Conservation (phyloP, 1,140 invertebrate species). For the Ephestia elutella region DNA sequence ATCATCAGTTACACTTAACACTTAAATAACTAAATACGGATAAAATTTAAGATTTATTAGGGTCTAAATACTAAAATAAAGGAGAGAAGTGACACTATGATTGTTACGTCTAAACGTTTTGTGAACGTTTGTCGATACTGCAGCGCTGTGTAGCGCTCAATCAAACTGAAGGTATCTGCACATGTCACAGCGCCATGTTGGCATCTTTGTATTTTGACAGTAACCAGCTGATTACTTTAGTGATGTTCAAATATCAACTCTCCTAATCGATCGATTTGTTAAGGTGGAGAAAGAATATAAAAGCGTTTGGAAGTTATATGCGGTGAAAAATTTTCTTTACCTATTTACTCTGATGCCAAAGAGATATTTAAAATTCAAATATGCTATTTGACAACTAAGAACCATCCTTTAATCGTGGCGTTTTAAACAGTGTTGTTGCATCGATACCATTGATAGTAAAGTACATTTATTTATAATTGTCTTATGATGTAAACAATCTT, state of each 20-base stretch:
- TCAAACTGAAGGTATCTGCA: conserved; percentile 55
- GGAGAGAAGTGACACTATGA: conserved; percentile 67
- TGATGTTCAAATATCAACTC: conserved; percentile 23
- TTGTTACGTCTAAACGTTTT: conserved; percentile 70
- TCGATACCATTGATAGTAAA: too few species aligned
- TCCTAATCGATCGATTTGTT: too few species aligned
- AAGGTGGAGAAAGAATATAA: too few species aligned
- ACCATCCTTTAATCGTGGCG: too few species aligned
- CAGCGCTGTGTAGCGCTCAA: conserved; percentile 57
- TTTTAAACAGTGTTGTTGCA: too few species aligned
- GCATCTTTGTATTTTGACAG: conserved; percentile 56
- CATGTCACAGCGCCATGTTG: conserved; percentile 39
- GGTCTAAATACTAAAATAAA: conserved; percentile 64
- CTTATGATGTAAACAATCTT: too few species aligned
- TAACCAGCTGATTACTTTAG: conserved; percentile 64
- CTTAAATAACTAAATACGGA: conserved; percentile 63
- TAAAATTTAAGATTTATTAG: conserved; percentile 53
- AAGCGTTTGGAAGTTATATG: too few species aligned
- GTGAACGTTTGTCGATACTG: conserved; percentile 72
- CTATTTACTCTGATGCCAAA: too few species aligned
- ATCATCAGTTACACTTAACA: conserved; percentile 64
- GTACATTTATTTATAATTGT: too few species aligned
- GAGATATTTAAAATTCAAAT: too few species aligned
- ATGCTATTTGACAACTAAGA: too few species aligned
- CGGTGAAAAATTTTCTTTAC: too few species aligned